Percentiles rank a stretch among this genome's conserved stretches.
phyloP scores from a whole-genome alignment of 2,888 invertebrate genomes.

The Drosophila koepferae region DNA sequence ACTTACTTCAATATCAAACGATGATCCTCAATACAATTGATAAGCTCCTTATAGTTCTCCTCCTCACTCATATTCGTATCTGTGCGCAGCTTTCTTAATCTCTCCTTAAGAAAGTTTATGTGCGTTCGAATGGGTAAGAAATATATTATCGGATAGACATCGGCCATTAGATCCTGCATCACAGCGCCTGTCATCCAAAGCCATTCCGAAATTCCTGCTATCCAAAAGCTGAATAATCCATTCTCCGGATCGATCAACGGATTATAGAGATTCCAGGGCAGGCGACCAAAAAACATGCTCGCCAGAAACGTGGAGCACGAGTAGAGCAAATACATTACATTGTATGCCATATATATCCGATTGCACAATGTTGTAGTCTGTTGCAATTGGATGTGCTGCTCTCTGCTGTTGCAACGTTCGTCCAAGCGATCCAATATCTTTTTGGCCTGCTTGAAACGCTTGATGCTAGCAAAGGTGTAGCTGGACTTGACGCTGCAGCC shows the following conservation, averaged over 20 bases:
- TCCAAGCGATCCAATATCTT: slow-evolving; percentile 45
- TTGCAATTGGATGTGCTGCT: slow-evolving; percentile 33
- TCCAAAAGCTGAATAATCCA: slow-evolving; percentile 24
- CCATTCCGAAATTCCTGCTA: slow-evolving; percentile 33
- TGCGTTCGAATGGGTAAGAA: slow-evolving; percentile 47
- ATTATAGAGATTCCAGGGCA: slow-evolving; percentile 53
- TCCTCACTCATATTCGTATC: slow-evolving; percentile 27
- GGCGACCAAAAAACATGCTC: slow-evolving; percentile 20
- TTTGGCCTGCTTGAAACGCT: slow-evolving; percentile 41
- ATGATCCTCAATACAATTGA: slow-evolving; percentile 56
- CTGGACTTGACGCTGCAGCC: slow-evolving; percentile 44
- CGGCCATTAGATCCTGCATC: slow-evolving; percentile 41
- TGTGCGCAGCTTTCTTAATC: slow-evolving; percentile 38
- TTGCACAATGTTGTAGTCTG: slow-evolving; percentile 35
- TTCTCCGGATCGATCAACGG: slow-evolving; percentile 41
- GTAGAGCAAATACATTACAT: slow-evolving; percentile 32
- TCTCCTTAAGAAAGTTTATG: slow-evolving; percentile 36
- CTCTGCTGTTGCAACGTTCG: slow-evolving; percentile 21
- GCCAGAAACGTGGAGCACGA: slow-evolving; percentile 26
- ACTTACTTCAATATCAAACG: slow-evolving; percentile 49
- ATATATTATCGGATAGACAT: slow-evolving; percentile 51
- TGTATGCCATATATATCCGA: slow-evolving; percentile 24
- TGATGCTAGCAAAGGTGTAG: slow-evolving; percentile 30
- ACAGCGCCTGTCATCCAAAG: slow-evolving; percentile 38
- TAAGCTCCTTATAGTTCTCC: slow-evolving; percentile 45